A percentile compares a stretch with the other conserved stretches of the same genome.
phyloP scores from a whole-genome alignment of 1,140 invertebrate genomes.

The Drosophila sucinea region DNA sequence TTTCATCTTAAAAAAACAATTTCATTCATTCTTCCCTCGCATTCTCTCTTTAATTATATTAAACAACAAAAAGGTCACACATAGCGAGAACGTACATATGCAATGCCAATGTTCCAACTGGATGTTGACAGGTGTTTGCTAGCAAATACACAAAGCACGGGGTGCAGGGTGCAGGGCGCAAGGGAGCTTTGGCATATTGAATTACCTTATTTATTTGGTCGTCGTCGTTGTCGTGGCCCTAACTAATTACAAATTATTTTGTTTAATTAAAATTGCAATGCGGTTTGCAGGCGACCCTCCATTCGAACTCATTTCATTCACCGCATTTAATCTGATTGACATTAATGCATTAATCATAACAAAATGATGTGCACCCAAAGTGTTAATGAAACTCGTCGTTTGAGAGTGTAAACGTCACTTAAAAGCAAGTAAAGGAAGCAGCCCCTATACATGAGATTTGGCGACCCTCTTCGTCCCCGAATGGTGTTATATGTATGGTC shows the following conservation, averaged over 20 bases:
- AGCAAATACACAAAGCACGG: constrained; percentile 11
- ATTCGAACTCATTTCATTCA: no score
- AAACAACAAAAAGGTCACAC: no score
- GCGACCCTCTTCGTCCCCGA: no score
- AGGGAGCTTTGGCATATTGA: background rate
- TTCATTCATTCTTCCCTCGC: background rate
- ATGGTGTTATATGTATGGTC: no score
- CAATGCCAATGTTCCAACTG: background rate
- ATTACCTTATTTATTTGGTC: constrained; percentile 9
- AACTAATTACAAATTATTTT: constrained; percentile 52
- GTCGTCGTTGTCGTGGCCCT: background rate
- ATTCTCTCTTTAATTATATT: background rate
- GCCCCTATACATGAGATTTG: no score
- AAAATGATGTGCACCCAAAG: no score
- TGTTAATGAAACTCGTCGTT: no score
- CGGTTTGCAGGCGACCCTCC: constrained; percentile 26
- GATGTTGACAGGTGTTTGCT: constrained; percentile 47
- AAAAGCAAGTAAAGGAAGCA: no score
- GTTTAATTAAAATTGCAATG: constrained; percentile 57
- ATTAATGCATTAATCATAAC: no score
- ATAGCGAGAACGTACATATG: background rate
- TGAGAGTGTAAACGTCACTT: no score
- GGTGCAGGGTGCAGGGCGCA: no score
- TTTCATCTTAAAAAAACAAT: background rate
- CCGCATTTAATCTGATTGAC: no score